Evolutionary conservation across 2,888 invertebrate species (phyloP), one percentile per base, ranked within the genome.

Genomic region (Euclidia mi): DNA sequence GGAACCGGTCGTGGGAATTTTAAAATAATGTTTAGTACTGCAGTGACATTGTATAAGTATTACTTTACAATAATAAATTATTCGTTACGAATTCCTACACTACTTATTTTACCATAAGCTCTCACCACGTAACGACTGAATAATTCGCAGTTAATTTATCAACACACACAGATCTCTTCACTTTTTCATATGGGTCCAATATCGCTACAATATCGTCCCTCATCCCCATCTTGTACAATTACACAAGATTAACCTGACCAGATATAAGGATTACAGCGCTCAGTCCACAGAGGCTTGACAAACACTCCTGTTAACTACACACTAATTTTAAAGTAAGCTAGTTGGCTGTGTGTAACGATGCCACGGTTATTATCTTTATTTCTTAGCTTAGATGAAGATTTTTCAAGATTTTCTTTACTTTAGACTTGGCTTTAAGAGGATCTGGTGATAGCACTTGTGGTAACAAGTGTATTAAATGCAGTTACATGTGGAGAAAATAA

Each of bases 231-330:
- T 7, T 50, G 7, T 29, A 59, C 66, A 79, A 81, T 81, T 82
- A 78, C 62, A 68, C 68, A 59, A 74, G 78, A 83, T 81, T 78
- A 82, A 78, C 76, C 71, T 69, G 74, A 67, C 68, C 64, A 74
- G 74, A 66, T 73, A 65, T 50, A 46, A 62, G 74, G 56, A 73
- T 76, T 72, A 70, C 63, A n/a, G 20, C 43, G 43, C 53, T 65
- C 42, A 31, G 44, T 51, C 17, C 11, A 42, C 38, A 17, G 11
- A 38, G 15, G 31, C 31, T 3, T 11, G 37, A 32, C 38, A 12
- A 56, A 43, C 32, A 35, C 53, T 51, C 40, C 42, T 32, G 43
- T 37, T 55, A 69, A 72, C 58, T 49, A 41, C 34, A 32, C 12
- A 34, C 42, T 12, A 62, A 59, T 47, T 62, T 53, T 65, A 42